Evolutionary conservation across 2,113 vertebrate genomes (phyloP).

Genomic region (Tiliqua scincoides): DNA sequence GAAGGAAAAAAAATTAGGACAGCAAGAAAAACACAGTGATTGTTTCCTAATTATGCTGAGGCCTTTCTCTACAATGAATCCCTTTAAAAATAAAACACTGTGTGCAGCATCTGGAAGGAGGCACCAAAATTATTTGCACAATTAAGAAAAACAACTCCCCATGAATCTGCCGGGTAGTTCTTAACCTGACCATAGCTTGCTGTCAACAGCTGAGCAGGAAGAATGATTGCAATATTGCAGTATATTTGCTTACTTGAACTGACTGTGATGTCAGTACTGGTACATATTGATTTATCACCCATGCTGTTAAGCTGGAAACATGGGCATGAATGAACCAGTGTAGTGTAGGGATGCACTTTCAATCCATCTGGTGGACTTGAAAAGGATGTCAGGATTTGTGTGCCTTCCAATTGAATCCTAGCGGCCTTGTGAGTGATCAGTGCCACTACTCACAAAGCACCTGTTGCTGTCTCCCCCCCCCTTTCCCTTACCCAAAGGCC

Average conservation of each 20-base stretch:
- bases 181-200: neutral
- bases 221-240: neutral
- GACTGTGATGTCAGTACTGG: neutral
- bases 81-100: conserved; percentile 46
- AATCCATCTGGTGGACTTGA: too few relatives aligned
- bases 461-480: too few relatives aligned
- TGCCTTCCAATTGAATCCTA: too few relatives aligned
- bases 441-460: too few relatives aligned
- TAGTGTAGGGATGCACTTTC: neutral
- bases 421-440: too few relatives aligned
- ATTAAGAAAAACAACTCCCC: neutral
- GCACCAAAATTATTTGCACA: neutral
- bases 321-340: neutral
- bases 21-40: conserved; percentile 77
- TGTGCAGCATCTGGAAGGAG: conserved; percentile 57
- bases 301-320: neutral
- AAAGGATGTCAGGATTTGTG: too few relatives aligned
- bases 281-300: neutral
- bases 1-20: conserved; percentile 75
- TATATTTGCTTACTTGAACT: neutral
- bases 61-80: conserved; percentile 69
- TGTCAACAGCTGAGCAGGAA: neutral
- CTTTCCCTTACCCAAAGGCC: too few relatives aligned
- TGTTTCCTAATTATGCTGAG: conserved; percentile 78
- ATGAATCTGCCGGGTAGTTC: neutral